phyloP scores from a whole-genome alignment of 2,113 vertebrate genomes.

The Paralichthys olivaceus region DNA sequence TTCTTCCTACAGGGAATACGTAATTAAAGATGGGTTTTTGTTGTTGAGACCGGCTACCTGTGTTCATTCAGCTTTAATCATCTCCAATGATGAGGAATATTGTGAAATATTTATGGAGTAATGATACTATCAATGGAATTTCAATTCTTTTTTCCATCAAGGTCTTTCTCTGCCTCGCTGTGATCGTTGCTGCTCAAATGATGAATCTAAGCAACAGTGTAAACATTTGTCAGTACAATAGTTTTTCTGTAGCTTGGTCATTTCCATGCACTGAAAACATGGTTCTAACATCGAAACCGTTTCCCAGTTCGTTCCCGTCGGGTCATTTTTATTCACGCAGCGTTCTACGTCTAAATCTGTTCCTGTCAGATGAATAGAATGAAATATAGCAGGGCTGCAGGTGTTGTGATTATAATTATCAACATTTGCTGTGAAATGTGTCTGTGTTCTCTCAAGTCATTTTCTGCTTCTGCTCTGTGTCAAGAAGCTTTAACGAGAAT shows the following conservation, averaged over 20 bases:
- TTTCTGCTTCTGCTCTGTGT: conserved; percentile 33
- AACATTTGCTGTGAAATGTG: conserved; percentile 24
- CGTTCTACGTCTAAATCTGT: conserved; percentile 25
- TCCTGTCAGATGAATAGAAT: conserved; percentile 38
- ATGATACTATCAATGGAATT: neutral
- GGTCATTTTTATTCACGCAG: conserved; percentile 43
- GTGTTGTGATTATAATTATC: conserved; percentile 56
- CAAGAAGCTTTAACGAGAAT: conserved; percentile 19
- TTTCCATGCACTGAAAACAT: neutral
- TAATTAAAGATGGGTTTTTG: neutral
- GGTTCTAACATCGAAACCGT: neutral
- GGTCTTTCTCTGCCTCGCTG: neutral
- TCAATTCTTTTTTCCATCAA: too few relatives aligned
- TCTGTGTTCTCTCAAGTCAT: neutral
- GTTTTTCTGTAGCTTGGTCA: neutral
- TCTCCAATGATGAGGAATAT: neutral
- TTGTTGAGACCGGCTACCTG: neutral
- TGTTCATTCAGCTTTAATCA: neutral
- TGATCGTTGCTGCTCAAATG: neutral
- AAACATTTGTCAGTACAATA: neutral
- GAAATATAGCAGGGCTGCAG: conserved; percentile 32
- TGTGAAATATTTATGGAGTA: neutral
- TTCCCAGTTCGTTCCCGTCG: neutral
- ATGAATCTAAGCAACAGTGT: neutral
- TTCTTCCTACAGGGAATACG: neutral